A percentile compares a stretch with the other conserved stretches of the same genome.
Evolutionary conservation across 1,140 invertebrate genomes (phyloP).

Genomic region (Trinorchestia longiramus): DNA sequence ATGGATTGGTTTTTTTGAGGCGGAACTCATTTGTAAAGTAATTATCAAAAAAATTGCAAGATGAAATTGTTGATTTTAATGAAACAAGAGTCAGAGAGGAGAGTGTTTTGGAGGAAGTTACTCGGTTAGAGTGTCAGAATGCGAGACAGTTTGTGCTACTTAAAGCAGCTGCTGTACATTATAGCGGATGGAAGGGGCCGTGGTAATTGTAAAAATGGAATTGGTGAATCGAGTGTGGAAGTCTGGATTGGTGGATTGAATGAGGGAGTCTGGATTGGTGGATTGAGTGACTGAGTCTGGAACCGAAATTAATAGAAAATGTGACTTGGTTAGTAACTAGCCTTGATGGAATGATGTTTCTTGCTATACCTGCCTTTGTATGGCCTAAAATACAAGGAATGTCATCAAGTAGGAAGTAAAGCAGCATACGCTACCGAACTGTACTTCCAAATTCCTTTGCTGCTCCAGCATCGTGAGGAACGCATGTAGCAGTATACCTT

Average conservation of each 20-base stretch:
- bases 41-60: background rate
- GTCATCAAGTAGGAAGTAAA: background rate
- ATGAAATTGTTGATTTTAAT: background rate
- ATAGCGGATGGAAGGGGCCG: background rate
- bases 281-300: background rate
- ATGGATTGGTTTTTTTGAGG: too few relatives aligned
- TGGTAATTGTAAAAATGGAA: background rate
- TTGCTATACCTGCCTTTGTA: background rate
- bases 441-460: background rate
- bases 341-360: background rate
- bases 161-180: background rate
- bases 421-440: background rate
- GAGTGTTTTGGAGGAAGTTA: too few relatives aligned
- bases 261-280: background rate
- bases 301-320: background rate
- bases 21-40: too few relatives aligned
- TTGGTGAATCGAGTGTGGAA: background rate
- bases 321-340: background rate
- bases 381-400: background rate
- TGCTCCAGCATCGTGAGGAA: background rate
- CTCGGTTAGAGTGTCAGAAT: background rate
- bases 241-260: background rate
- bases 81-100: background rate
- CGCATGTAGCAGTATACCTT: background rate
- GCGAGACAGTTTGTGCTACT: background rate